phyloP scores from a whole-genome alignment of 2,888 invertebrate genomes.

The Tinea trinotella region DNA sequence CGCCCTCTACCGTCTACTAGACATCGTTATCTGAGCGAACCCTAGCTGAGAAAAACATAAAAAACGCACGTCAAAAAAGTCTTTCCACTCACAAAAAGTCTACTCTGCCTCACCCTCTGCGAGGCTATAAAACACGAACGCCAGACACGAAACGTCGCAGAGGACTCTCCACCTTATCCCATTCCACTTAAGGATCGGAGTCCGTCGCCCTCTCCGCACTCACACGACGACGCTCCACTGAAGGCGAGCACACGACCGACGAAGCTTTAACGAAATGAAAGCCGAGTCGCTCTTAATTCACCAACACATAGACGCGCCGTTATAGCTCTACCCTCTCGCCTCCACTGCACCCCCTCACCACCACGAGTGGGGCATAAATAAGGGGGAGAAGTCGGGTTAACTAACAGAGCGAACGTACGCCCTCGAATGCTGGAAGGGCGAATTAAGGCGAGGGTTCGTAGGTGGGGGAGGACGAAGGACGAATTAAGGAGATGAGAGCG shows the following conservation, averaged over 20 bases:
- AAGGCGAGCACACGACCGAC: slow-evolving; percentile 53
- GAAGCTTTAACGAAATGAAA: slow-evolving; percentile 71
- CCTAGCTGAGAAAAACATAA: slow-evolving; percentile 70
- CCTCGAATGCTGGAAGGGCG: slow-evolving; percentile 53
- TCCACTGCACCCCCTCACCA: slow-evolving; percentile 15
- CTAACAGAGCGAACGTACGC: slow-evolving; percentile 59
- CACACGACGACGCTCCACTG: slow-evolving; percentile 11
- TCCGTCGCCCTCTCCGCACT: slow-evolving; percentile 23
- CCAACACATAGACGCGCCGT: slow-evolving; percentile 57
- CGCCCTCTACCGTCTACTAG: slow-evolving; percentile 44
- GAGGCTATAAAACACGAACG: slow-evolving; percentile 65
- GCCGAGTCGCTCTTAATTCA: slow-evolving; percentile 72
- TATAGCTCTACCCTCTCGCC: slow-evolving; percentile 36
- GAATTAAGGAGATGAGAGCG: slow-evolving; percentile 73
- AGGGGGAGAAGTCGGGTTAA: slow-evolving; percentile 65
- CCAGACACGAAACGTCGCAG: slow-evolving; percentile 32
- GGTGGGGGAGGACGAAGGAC: slow-evolving; percentile 65
- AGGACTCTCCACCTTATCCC: slow-evolving; percentile 47
- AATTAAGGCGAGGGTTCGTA: slow-evolving; percentile 36
- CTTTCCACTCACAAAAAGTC: slow-evolving; percentile 68
- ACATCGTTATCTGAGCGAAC: slow-evolving; percentile 69
- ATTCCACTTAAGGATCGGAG: slow-evolving; percentile 34
- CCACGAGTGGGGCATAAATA: slow-evolving; percentile 60
- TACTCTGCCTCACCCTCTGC: slow-evolving; percentile 58
- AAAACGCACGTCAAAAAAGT: slow-evolving; percentile 72